Percentiles rank a stretch among this genome's conserved stretches.
Conservation (phyloP, 2,888 invertebrate genomes). For the Nesidiocoris tenuis region DNA sequence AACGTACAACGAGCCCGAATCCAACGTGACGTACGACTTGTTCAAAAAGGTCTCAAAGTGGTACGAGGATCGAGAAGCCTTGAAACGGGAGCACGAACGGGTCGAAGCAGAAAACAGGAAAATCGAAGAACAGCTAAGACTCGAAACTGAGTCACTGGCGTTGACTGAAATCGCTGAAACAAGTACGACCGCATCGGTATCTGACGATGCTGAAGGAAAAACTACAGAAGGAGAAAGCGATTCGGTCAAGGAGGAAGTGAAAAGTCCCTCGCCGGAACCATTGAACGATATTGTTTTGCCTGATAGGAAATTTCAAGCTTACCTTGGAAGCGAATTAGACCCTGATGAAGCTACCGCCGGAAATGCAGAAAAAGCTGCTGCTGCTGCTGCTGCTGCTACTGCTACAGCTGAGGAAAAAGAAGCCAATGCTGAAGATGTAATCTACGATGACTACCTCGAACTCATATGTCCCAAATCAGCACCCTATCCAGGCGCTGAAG, state of each 20-base stretch:
- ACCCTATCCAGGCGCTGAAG: constrained; percentile 12
- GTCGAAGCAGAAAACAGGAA: constrained; percentile 45
- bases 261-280: constrained; percentile 41
- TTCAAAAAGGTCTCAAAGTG: constrained; percentile 30
- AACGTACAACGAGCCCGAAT: constrained; percentile 54
- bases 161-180: constrained; percentile 36
- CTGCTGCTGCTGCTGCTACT: no score
- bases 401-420: constrained; percentile 9
- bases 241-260: constrained; percentile 28
- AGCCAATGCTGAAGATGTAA: neutral
- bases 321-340: constrained; percentile 10
- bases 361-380: neutral
- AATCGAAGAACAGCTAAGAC: constrained; percentile 43
- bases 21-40: constrained; percentile 53
- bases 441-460: constrained; percentile 22
- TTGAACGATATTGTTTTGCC: constrained; percentile 25
- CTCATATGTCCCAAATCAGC: constrained; percentile 34
- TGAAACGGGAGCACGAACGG: constrained; percentile 43
- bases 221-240: constrained; percentile 32
- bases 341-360: neutral
- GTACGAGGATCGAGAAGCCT: constrained; percentile 39
- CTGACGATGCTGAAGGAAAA: constrained; percentile 25
- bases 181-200: neutral
- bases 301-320: constrained; percentile 2
- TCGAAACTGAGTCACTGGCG: constrained; percentile 35